phyloP scores from a whole-genome alignment of 2,113 vertebrate species.

The Malaclemys terrapin region DNA sequence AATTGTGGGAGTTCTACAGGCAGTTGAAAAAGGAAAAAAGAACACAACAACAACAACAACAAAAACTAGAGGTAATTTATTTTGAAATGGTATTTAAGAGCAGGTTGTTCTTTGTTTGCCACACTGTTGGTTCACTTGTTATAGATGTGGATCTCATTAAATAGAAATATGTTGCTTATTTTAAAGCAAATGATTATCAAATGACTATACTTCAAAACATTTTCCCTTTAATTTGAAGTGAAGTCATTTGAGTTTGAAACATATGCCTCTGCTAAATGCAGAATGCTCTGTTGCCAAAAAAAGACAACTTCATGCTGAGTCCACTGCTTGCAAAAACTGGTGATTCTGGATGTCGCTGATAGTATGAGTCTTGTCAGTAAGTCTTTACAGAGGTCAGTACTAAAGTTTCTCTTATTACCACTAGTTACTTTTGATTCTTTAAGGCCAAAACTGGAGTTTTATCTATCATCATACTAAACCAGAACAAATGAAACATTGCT shows the following conservation, averaged over 20 bases:
- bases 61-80: conserved; percentile 45
- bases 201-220: conserved; percentile 80
- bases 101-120: conserved; percentile 66
- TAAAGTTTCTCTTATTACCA: conserved; percentile 21
- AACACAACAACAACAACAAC: conserved; percentile 9
- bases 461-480: not conserved
- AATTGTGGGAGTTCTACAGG: conserved; percentile 62
- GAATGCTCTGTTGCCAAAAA: conserved; percentile 70
- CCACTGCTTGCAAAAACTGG: conserved; percentile 55
- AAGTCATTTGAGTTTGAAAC: conserved; percentile 83
- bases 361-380: conserved; percentile 26
- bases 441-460: not conserved
- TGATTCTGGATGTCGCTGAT: conserved; percentile 54
- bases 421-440: not conserved
- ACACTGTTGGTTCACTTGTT: conserved; percentile 69
- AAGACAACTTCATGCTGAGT: conserved; percentile 67
- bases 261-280: conserved; percentile 78
- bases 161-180: conserved; percentile 78
- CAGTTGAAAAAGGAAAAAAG: conserved; percentile 46
- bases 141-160: conserved; percentile 73
- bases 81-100: conserved; percentile 67
- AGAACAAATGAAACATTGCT: conserved; percentile 26
- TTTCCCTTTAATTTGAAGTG: conserved; percentile 80
- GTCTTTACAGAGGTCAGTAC: conserved; percentile 26
- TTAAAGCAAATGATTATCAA: conserved; percentile 81